Evolutionary conservation across 2,888 invertebrate genomes (phyloP).

Genomic region (Koerneria pararmatus): DNA sequence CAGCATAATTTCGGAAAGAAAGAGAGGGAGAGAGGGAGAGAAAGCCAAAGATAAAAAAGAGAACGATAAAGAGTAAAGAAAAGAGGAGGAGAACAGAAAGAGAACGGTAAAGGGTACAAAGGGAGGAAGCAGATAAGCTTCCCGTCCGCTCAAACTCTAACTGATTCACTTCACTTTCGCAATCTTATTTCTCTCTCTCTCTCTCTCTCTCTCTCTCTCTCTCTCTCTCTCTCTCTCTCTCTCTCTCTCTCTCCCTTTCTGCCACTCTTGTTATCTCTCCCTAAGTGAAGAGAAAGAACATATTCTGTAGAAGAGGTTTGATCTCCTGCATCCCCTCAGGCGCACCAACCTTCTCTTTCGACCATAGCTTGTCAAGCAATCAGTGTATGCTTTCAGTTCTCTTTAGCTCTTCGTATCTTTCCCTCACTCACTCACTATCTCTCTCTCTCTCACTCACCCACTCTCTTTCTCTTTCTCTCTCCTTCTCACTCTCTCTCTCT

Average conservation of each 20-base stretch:
- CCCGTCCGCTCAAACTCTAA: too few relatives aligned
- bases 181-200: too few relatives aligned
- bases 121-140: constrained; percentile 2
- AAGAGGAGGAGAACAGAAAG: background rate
- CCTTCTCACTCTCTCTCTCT: too few relatives aligned
- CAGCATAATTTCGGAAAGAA: too few relatives aligned
- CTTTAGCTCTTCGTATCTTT: background rate
- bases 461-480: too few relatives aligned
- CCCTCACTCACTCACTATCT: too few relatives aligned
- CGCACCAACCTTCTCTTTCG: background rate
- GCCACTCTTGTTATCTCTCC: constrained; percentile 8
- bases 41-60: background rate
- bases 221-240: background rate
- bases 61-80: background rate
- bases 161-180: too few relatives aligned
- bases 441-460: too few relatives aligned
- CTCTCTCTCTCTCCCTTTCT: constrained; percentile 8
- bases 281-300: background rate
- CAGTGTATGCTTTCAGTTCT: background rate
- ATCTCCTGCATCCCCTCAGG: background rate
- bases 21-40: background rate
- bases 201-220: constrained; percentile 2
- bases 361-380: background rate
- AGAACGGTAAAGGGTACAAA: background rate
- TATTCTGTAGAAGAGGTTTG: background rate